Percentiles rank a stretch among this genome's conserved stretches.
These are phyloP conservation scores for Tetheella fluctuosa DNA, from an alignment of 2,888 invertebrate species.

Conservation along the genomic window DNA sequence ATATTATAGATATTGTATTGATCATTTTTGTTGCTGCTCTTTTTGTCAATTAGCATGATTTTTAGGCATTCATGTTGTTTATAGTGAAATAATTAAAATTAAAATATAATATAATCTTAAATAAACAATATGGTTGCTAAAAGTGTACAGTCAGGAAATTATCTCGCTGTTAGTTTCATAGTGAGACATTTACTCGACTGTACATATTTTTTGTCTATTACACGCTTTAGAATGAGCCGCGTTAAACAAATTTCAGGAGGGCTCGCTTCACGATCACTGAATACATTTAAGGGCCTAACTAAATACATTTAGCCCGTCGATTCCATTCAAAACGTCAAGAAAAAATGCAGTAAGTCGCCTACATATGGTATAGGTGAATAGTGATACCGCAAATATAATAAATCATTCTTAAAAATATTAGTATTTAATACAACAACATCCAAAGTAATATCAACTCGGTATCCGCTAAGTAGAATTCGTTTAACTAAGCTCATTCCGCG, in stretches of 20 bases:
- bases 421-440: no score
- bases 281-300: no score
- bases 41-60: not conserved
- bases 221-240: slow-evolving; percentile 14
- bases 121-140: not conserved
- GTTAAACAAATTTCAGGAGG: not conserved
- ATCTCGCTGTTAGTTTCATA: not conserved
- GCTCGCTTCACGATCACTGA: not conserved
- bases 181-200: not conserved
- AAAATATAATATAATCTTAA: not conserved
- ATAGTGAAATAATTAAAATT: not conserved
- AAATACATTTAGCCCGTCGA: no score
- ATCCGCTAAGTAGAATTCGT: not conserved
- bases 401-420: no score
- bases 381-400: no score
- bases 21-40: not conserved
- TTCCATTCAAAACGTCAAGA: no score
- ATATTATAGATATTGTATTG: not conserved
- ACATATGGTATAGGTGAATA: no score
- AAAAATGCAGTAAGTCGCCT: no score
- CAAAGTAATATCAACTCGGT: no score
- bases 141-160: not conserved
- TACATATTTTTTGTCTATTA: slow-evolving; percentile 3
- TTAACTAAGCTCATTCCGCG: not conserved
- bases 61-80: not conserved